Evolutionary conservation across 2,797 vertebrate genomes (phyloP), one percentile per base, ranked within the genome.

Genomic region (Poecile montanus): DNA sequence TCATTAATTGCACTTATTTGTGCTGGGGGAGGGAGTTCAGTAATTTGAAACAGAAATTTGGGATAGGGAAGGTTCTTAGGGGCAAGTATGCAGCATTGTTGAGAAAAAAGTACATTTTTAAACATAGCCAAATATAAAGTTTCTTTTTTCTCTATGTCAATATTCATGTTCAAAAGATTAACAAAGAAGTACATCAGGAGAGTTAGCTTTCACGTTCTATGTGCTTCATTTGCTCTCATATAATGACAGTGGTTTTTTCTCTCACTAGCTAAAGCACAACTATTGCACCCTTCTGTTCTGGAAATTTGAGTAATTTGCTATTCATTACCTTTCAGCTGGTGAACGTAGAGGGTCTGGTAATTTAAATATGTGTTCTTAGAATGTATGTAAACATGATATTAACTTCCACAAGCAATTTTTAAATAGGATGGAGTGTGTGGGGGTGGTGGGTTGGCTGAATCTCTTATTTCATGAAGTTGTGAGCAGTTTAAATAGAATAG

Each of bases 191-290:
- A 71, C 42, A 61, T 75, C 61, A 72, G 47, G 65, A 93, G 72
- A 89, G 10, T 75, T 83, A 60, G 22, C 29, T 62, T 94, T 75
- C 19, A 48, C 47, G 20, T 91, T 88, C 44, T 81, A 5, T 58
- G 40, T 68, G 42, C 87, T 85, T 91, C 75, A 40, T 94, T 91
- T 95, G 58, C 23, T 91, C 50, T 91, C 54, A 16, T 72, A 47
- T 80, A 80, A 54, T 78, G 51, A 40, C 58, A 88, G 34, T 48
- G n/a, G 13, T 36, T 91, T 91, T 86, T 85, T 62, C 23, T 80
- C 67, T 81, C 11, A 23, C 60, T 66, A 95, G 44, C 57, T 88
- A 68, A 72, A 22, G 45, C 70, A 68, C 16, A 68, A 36, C 54
- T 77, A 48, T 68, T 80, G 29, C 1, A 0, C 27, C 42, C 25